phyloP scores from a whole-genome alignment of 2,113 vertebrate genomes.

The Oplegnathus fasciatus region DNA sequence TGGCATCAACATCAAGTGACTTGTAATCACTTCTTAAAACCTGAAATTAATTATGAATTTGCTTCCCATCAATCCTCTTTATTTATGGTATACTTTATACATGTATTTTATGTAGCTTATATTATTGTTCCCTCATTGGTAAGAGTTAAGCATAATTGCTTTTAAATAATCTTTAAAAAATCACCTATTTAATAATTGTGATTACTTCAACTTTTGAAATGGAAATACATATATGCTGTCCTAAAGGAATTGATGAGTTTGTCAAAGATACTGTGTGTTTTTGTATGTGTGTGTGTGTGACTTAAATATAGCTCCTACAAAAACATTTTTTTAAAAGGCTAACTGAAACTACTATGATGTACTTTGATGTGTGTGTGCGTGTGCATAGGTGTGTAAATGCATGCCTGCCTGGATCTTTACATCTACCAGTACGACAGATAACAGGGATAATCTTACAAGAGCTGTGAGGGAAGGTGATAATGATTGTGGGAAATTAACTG shows the following conservation, averaged over 20 bases:
- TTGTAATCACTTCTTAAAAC: too few species aligned
- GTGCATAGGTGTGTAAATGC: background rate
- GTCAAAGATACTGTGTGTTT: background rate
- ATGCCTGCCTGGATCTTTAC: background rate
- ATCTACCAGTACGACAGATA: background rate
- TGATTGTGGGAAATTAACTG: constrained; percentile 2
- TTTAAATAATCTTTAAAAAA: background rate
- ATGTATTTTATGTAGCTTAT: background rate
- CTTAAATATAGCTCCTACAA: background rate
- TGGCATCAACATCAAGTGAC: too few species aligned
- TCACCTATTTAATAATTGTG: background rate
- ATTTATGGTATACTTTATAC: background rate
- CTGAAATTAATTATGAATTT: background rate
- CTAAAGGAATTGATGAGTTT: background rate
- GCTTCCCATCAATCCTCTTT: background rate
- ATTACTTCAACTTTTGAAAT: background rate
- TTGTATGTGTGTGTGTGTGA: too few species aligned
- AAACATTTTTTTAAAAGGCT: background rate
- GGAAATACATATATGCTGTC: background rate
- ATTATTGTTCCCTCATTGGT: background rate
- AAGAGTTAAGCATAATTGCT: background rate
- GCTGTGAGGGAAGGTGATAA: constrained; percentile 11
- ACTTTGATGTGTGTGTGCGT: background rate
- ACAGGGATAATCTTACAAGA: background rate
- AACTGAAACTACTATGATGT: background rate